Evolutionary conservation across 2,888 invertebrate species (phyloP).

Genomic region (Tipula confusa): DNA sequence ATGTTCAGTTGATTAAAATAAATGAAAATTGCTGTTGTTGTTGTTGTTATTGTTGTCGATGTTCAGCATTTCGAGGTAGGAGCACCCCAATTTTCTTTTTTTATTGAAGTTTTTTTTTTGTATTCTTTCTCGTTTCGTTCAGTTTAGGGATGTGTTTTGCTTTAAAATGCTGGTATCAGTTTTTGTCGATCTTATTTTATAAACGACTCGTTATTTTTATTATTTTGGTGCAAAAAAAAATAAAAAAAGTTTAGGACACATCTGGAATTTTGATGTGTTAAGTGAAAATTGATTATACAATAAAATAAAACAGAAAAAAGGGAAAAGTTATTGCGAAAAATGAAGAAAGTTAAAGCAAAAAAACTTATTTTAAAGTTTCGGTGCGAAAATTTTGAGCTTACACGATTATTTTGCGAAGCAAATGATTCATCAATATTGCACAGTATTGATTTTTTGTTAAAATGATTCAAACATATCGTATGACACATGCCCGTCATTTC

Average conservation of each 20-base stretch:
- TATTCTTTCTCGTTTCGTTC: not conserved
- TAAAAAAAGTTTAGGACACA: not conserved
- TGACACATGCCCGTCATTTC: too few relatives aligned
- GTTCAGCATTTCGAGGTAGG: not conserved
- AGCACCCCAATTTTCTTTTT: slow-evolving; percentile 20
- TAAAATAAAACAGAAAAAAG: not conserved
- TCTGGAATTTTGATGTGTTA: slow-evolving; percentile 25
- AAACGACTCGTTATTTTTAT: slow-evolving; percentile 4
- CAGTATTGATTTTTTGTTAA: too few relatives aligned
- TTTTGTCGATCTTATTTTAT: slow-evolving; percentile 12
- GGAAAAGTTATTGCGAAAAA: not conserved
- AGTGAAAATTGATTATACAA: slow-evolving; percentile 20
- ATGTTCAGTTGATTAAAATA: slow-evolving; percentile 15
- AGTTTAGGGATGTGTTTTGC: not conserved
- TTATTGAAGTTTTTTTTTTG: not conserved
- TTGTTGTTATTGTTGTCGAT: not conserved
- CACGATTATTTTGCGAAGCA: too few relatives aligned
- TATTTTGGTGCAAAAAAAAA: not conserved
- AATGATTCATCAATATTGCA: too few relatives aligned
- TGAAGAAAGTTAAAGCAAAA: not conserved
- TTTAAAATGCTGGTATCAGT: not conserved
- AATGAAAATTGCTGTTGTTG: not conserved
- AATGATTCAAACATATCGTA: too few relatives aligned
- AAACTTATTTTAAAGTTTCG: not conserved
- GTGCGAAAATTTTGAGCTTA: not conserved